phyloP scores from a whole-genome alignment of 1,140 invertebrate species.

The Maconellicoccus hirsutus region DNA sequence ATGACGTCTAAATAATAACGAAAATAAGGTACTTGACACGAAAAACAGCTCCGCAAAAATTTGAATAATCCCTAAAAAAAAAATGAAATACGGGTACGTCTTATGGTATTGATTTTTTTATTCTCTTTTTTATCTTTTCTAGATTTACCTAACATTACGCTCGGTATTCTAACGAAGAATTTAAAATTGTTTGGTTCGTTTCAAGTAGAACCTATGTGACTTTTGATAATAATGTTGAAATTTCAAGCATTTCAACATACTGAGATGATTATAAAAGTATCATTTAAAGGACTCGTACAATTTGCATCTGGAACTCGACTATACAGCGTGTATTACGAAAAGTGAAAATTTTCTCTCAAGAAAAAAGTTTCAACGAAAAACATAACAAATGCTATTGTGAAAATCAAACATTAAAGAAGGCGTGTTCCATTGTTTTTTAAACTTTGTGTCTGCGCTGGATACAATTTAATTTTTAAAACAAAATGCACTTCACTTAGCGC shows the following conservation, averaged over 20 bases:
- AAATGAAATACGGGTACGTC: not conserved
- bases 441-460: not conserved
- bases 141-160: not conserved
- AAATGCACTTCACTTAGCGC: not conserved
- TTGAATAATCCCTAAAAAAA: slow-evolving; percentile 1
- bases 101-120: not conserved
- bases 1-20: slow-evolving; percentile 9
- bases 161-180: not conserved
- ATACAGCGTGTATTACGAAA: not conserved
- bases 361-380: not conserved
- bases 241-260: not conserved
- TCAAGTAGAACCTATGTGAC: not conserved
- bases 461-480: not conserved
- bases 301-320: not conserved
- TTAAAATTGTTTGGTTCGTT: not conserved
- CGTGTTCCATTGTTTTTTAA: not conserved
- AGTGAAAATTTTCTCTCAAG: not conserved
- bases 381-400: not conserved
- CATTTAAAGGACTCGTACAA: not conserved
- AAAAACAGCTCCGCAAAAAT: slow-evolving; percentile 4
- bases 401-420: not conserved
- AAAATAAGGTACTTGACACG: slow-evolving; percentile 3
- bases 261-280: not conserved
- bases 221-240: not conserved
- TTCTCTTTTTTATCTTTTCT: not conserved